Evolutionary conservation across 2,797 vertebrate genomes (phyloP).

Genomic region (Chromobotia macracanthus): DNA sequence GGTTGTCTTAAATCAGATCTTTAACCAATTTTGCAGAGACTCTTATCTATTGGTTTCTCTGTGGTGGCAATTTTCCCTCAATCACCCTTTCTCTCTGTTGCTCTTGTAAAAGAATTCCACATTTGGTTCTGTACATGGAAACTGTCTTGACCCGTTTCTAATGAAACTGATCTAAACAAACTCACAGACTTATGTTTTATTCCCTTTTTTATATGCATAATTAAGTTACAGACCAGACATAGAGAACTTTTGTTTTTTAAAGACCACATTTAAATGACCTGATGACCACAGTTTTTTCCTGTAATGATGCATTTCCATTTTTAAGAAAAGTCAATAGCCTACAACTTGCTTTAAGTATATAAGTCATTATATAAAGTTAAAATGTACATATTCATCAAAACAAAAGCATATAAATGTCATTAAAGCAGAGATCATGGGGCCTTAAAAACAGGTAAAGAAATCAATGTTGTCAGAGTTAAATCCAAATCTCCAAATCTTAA

Average conservation of each 20-base stretch:
- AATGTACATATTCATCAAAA: not conserved
- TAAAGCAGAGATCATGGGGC: not conserved
- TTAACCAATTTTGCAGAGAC: slow-evolving; percentile 43
- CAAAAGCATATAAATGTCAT: not conserved
- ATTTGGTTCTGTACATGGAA: slow-evolving; percentile 23
- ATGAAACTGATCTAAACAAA: slow-evolving; percentile 61
- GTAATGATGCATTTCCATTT: not conserved
- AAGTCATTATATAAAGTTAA: no score
- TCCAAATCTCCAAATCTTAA: slow-evolving; percentile 50
- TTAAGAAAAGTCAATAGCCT: not conserved
- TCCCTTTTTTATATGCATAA: slow-evolving; percentile 65
- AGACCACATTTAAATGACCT: not conserved
- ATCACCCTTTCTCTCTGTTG: not conserved
- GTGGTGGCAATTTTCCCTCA: slow-evolving; percentile 41
- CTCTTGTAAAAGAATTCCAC: slow-evolving; percentile 5
- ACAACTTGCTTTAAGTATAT: no score
- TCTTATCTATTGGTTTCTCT: slow-evolving; percentile 5
- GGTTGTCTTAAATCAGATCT: slow-evolving; percentile 51
- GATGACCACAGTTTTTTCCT: not conserved
- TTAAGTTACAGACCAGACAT: slow-evolving; percentile 66
- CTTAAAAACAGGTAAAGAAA: not conserved
- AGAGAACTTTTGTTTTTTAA: not conserved
- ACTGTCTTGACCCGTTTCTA: slow-evolving; percentile 64
- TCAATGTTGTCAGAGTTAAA: not conserved
- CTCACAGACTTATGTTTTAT: slow-evolving; percentile 50